Evolutionary conservation across 2,113 vertebrate genomes (phyloP), one percentile per base, ranked within the genome.

Genomic region (Platichthys flesus): DNA sequence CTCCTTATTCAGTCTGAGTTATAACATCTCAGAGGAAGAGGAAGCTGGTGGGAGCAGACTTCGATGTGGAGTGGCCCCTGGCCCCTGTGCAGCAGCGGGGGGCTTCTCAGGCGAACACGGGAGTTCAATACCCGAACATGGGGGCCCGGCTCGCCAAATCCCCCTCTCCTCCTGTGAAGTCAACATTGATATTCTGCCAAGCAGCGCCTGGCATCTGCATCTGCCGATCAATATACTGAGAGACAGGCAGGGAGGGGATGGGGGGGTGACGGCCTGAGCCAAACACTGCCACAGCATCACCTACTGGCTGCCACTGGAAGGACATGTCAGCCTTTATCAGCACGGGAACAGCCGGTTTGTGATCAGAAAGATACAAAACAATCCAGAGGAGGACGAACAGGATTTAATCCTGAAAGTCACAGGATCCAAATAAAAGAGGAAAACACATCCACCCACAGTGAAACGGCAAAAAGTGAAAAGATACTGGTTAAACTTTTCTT

Each of bases 161-260:
- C 31, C 64, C 66, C 5, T 28, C 77, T 60, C 67, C 75, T 55
- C 70, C 74, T 31, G 67, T 49, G 71, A 85, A 64, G 76, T 71
- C 68, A 40, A 52, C 70, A 86, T 83, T 81, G 84, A 85, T 85
- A 81, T 87, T 87, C 82, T 83, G 67, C 71, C 49, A 70, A 71
- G 80, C 77, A 28, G 57, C 14, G 28, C 52, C 71, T 71, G 61
- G 5, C 71, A 83, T 82, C 82, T 71, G 67, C 80, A 77, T 86
- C 77, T 78, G 63, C 58, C 63, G 65, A 69, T 88, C 84, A 78
- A 83, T 83, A 83, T 83, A 60, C 76, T 21, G 40, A 1, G 61
- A 62, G 28, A 51, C 26, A 47, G 9, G 20, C 18, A 37, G 5
- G 62, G 5, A 47, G 59, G 70, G 70, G 49, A 55, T 1, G 51